Evolutionary conservation across 2,888 invertebrate genomes (phyloP), one percentile per base, ranked within the genome.

Genomic region (Synanthedon formicaeformis): DNA sequence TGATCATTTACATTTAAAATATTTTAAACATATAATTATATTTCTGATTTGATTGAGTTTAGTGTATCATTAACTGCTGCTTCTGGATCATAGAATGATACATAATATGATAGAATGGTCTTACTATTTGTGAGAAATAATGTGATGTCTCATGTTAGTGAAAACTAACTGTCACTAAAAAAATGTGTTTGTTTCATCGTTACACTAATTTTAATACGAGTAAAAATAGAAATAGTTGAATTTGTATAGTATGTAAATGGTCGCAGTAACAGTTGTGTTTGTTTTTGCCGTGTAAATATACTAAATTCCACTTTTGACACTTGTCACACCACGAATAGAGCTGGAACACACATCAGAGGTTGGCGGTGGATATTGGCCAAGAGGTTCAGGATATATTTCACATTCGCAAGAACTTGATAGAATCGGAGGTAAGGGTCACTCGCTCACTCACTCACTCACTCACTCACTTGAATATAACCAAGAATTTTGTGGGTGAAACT

Each of bases 331-430:
- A 78, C 73, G 64, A 78, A 80, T 87, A 88, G 88, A 88, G 78
- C 78, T 88, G 86, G 88, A 88, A 76, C 85, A 85, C 81, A 81
- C 86, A 55, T 81, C 84, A 64, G 88, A 87, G 75, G 87, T 86
- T 74, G 88, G 88, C 83, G 88, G 88, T 79, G 90, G 89, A 75
- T 89, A 89, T 75, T 90, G 91, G 84, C 90, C 88, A 88, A 89
- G 90, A 87, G 89, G 90, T 81, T 90, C 90, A 88, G 90, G 89
- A 81, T 90, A 89, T 88, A 89, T 86, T 81, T 91, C 85, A 75
- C 89, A 88, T 78, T 90, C 86, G 63, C 89, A 88, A 82, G 91
- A 91, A 71, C 88, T 91, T 79, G 85, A 87, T 81, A 82, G 75
- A 66, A 73, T 78, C 57, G 69, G 78, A 87, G 88, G 88, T 88